phyloP scores from a whole-genome alignment of 2,113 vertebrate genomes.

The Oryzias javanicus region DNA sequence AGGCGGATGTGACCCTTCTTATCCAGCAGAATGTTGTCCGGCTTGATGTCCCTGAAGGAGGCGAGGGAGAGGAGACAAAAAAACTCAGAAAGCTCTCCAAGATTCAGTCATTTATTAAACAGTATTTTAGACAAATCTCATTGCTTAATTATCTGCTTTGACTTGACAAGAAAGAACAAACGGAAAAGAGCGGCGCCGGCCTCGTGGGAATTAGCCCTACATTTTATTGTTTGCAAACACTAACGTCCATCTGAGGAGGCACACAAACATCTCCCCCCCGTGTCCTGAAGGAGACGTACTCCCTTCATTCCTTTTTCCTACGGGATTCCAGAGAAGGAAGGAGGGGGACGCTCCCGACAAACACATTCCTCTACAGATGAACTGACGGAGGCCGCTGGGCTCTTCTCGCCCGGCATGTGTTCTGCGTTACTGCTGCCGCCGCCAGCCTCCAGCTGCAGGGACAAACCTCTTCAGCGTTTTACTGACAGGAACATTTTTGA shows the following conservation, averaged over 20 bases:
- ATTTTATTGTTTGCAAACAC: slow-evolving; percentile 6
- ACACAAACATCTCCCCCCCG: slow-evolving; percentile 40
- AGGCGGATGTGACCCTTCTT: slow-evolving; percentile 98
- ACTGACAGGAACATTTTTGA: too few species aligned
- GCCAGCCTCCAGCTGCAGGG: too few species aligned
- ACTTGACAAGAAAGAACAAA: slow-evolving; percentile 35
- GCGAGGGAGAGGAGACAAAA: not conserved
- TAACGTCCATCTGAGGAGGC: slow-evolving; percentile 24
- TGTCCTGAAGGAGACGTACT: slow-evolving; percentile 34
- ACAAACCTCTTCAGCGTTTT: too few species aligned
- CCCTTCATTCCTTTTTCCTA: slow-evolving; percentile 23
- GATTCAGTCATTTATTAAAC: not conserved
- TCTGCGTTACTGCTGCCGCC: slow-evolving; percentile 40
- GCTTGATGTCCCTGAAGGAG: slow-evolving; percentile 91
- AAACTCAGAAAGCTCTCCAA: not conserved
- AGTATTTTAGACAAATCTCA: slow-evolving; percentile 27
- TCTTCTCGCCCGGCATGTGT: slow-evolving; percentile 31
- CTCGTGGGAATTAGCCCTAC: slow-evolving; percentile 27
- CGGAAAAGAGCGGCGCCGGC: slow-evolving; percentile 15
- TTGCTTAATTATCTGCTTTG: slow-evolving; percentile 42
- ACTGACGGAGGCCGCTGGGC: slow-evolving; percentile 6
- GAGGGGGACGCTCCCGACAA: slow-evolving; percentile 2
- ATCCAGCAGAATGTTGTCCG: slow-evolving; percentile 97
- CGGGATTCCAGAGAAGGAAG: slow-evolving; percentile 18
- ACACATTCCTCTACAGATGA: slow-evolving; percentile 45